Percentiles rank a stretch among this genome's conserved stretches.
phyloP scores from a whole-genome alignment of 2,113 vertebrate species.

The Nothobranchius kuhntae region DNA sequence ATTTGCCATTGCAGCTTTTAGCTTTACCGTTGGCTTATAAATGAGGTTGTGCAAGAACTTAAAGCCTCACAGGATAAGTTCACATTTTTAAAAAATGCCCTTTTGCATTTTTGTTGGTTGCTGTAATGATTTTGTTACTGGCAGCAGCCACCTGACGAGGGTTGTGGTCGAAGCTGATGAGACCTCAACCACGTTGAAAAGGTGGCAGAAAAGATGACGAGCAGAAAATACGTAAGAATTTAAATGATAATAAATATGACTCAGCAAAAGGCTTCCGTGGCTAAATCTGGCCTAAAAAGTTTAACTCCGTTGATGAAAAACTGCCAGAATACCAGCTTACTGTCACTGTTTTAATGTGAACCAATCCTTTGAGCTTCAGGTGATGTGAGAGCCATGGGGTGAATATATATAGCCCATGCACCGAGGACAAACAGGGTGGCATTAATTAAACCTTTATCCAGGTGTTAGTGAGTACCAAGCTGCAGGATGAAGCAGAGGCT shows the following conservation, averaged over 20 bases:
- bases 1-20: no score
- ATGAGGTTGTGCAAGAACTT: conserved; percentile 5
- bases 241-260: no score
- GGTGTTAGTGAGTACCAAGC: conserved; percentile 60
- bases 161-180: no score
- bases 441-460: conserved; percentile 60
- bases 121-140: neutral
- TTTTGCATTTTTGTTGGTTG: neutral
- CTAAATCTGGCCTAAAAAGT: neutral
- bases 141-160: no score
- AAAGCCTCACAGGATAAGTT: conserved; percentile 29
- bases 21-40: neutral
- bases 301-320: neutral
- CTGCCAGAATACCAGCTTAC: no score
- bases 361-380: conserved; percentile 10
- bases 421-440: conserved; percentile 25
- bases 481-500: conserved; percentile 47
- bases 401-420: neutral
- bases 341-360: conserved; percentile 5
- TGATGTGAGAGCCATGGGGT: conserved; percentile 14
- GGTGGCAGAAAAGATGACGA: no score
- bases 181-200: no score
- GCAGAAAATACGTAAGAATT: no score
- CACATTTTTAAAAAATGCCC: neutral
- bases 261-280: no score